Conservation (phyloP, 1,140 invertebrate genomes). For the Diprion similis region DNA sequence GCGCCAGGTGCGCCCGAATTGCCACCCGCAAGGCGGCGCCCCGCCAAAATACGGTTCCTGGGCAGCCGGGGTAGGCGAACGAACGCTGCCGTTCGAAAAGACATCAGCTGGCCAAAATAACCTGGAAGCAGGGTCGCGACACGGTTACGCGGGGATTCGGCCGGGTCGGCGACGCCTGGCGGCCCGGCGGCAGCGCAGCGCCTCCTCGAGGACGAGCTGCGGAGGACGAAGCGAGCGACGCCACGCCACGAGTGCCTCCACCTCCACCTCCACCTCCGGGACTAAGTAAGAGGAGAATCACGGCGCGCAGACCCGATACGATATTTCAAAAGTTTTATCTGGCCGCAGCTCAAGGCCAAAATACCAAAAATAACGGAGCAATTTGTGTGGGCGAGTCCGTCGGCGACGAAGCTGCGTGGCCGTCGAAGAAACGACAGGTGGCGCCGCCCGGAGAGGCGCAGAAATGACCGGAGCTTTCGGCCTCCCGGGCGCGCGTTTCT, state of each 20-base stretch:
- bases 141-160: background rate
- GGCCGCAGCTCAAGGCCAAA: constrained; percentile 50
- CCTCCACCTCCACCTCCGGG: background rate
- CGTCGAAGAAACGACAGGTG: background rate
- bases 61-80: background rate
- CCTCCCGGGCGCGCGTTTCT: no score
- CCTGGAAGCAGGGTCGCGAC: constrained; percentile 5
- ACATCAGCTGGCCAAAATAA: background rate
- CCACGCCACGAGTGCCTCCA: background rate
- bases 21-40: background rate
- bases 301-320: constrained; percentile 35
- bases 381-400: constrained; percentile 45
- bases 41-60: background rate
- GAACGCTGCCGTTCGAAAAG: background rate
- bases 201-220: background rate
- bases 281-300: background rate
- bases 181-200: background rate
- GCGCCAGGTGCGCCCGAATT: background rate
- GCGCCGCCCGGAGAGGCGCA: background rate
- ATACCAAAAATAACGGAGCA: constrained; percentile 51
- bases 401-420: constrained; percentile 4
- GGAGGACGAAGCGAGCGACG: background rate
- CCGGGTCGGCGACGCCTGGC: background rate
- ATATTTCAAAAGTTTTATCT: constrained; percentile 55
- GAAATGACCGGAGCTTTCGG: no score